These are phyloP conservation scores for Zophobas morio DNA, from an alignment of 1,140 invertebrate species.

Conservation along the genomic window DNA sequence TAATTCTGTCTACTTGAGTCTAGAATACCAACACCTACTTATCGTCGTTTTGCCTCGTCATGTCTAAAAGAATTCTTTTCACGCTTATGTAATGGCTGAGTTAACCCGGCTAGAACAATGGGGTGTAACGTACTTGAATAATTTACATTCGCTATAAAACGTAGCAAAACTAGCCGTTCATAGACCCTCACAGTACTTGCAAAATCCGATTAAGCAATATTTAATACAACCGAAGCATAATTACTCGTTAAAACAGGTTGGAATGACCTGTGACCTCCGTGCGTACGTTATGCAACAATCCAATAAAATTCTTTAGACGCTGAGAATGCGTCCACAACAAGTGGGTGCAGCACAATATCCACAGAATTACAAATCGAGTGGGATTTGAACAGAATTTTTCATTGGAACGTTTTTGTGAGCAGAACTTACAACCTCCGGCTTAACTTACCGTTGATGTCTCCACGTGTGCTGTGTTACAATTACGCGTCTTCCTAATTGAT, in stretches of 20 bases:
- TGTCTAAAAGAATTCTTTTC: conserved; percentile 4
- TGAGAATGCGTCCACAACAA: conserved; percentile 13
- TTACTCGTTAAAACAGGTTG: conserved; percentile 6
- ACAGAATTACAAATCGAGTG: conserved; percentile 8
- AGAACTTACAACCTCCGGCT: neutral
- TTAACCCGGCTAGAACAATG: conserved; percentile 7
- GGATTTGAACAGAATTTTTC: neutral
- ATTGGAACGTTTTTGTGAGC: neutral
- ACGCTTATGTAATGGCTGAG: neutral
- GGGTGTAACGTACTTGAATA: neutral
- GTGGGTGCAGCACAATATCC: conserved; percentile 14
- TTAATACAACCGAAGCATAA: neutral
- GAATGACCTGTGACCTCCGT: conserved; percentile 2
- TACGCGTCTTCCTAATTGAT: neutral
- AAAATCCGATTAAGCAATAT: conserved; percentile 4
- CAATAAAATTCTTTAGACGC: conserved; percentile 18
- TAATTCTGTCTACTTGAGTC: neutral
- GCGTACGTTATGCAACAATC: conserved; percentile 17
- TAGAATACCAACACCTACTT: neutral
- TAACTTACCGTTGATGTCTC: conserved; percentile 13
- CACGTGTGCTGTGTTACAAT: too few relatives aligned
- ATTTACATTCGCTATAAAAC: conserved; percentile 2
- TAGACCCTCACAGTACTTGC: conserved; percentile 1
- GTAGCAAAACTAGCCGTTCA: conserved; percentile 17
- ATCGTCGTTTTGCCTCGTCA: neutral